Percentiles rank a stretch among this genome's conserved stretches.
phyloP scores from a whole-genome alignment of 2,113 vertebrate species.

The Jacana jacana region DNA sequence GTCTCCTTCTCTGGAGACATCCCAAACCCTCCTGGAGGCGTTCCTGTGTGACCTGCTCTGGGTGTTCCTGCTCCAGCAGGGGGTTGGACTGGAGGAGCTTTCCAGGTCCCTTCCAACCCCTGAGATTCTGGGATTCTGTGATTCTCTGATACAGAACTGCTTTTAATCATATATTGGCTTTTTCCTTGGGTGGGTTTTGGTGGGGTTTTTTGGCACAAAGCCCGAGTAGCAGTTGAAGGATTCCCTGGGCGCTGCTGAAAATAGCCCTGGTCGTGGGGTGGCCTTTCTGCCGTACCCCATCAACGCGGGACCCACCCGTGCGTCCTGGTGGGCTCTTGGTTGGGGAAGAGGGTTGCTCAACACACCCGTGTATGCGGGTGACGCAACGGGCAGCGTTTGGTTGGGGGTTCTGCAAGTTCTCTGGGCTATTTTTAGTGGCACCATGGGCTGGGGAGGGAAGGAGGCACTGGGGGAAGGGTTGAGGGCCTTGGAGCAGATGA shows the following conservation, averaged over 20 bases:
- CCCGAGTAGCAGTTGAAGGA: no score
- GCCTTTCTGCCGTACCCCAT: not conserved
- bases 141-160: no score
- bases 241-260: not conserved
- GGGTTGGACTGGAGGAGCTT: no score
- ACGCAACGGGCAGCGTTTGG: not conserved
- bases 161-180: not conserved
- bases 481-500: not conserved
- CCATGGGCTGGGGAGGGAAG: not conserved
- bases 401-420: not conserved
- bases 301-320: rapidly evolving
- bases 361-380: not conserved
- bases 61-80: no score
- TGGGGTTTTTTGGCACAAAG: no score
- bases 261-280: not conserved
- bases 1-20: no score
- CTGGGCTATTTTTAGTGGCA: not conserved
- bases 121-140: no score
- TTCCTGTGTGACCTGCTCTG: no score
- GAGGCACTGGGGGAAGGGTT: not conserved
- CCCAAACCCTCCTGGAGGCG: no score
- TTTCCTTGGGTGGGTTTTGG: no score
- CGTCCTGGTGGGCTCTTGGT: not conserved
- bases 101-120: no score
- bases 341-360: not conserved